phyloP scores from a whole-genome alignment of 1,140 invertebrate species.

The Platyscapa corneri region DNA sequence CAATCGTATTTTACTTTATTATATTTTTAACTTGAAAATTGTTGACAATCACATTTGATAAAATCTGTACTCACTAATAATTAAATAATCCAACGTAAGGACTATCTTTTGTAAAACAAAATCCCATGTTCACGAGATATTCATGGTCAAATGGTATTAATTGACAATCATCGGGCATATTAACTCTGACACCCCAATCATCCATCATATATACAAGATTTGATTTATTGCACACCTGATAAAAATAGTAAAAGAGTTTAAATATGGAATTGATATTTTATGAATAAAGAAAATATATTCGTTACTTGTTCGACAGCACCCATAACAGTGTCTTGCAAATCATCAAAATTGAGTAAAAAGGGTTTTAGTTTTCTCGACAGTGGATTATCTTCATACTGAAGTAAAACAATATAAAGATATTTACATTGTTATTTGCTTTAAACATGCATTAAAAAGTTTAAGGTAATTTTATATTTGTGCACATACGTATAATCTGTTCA shows the following conservation, averaged over 20 bases:
- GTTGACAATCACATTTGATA: too few relatives aligned
- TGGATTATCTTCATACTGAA: background rate
- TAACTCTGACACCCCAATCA: background rate
- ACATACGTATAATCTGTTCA: constrained; percentile 18
- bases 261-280: background rate
- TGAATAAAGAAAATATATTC: background rate
- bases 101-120: constrained; percentile 46
- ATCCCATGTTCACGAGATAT: background rate
- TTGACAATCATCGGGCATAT: constrained; percentile 25
- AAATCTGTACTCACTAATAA: constrained; percentile 38
- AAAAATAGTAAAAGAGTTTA: background rate
- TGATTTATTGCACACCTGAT: background rate
- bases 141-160: constrained; percentile 35
- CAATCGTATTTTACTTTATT: too few relatives aligned
- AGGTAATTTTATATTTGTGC: background rate
- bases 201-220: constrained; percentile 38
- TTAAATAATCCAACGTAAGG: constrained; percentile 44
- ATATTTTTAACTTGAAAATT: too few relatives aligned
- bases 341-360: background rate
- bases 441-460: too few relatives aligned
- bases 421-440: background rate
- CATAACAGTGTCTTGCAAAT: background rate
- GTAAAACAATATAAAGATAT: background rate
- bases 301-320: background rate
- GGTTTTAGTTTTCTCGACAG: background rate